These are phyloP conservation scores for Zoanthus gigantus DNA, from an alignment of 92 coral and sea anemone species.

Conservation along the genomic window DNA sequence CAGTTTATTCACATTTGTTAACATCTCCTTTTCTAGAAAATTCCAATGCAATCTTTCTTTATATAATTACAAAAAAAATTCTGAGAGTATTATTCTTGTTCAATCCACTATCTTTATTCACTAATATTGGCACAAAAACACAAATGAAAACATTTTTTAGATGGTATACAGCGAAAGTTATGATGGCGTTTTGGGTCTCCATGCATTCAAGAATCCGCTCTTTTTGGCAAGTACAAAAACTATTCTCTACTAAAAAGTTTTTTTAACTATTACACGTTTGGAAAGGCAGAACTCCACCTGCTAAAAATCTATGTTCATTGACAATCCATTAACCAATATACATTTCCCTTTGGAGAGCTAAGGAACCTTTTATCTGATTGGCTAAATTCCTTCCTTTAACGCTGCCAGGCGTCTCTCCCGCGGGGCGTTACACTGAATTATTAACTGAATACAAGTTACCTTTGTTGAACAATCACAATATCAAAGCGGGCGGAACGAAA, in stretches of 20 bases:
- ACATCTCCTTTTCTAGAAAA: too few relatives aligned
- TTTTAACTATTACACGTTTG: neutral
- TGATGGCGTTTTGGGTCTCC: neutral
- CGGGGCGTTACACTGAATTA: constrained; percentile 19
- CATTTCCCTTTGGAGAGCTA: constrained; percentile 5
- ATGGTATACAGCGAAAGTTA: neutral
- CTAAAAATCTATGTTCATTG: constrained; percentile 15
- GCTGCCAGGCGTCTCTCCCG: neutral
- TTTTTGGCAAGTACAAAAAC: neutral
- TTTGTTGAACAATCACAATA: neutral
- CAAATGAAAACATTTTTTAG: neutral
- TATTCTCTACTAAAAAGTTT: neutral
- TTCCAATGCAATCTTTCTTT: too few relatives aligned
- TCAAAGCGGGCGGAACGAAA: neutral
- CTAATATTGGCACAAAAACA: too few relatives aligned
- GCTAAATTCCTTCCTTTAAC: constrained; percentile 7
- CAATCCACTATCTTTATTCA: too few relatives aligned
- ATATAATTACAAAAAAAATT: too few relatives aligned
- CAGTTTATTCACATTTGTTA: too few relatives aligned
- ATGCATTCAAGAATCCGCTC: neutral
- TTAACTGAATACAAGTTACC: constrained; percentile 8
- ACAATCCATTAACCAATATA: constrained; percentile 28
- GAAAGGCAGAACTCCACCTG: constrained; percentile 7
- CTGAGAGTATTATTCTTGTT: too few relatives aligned
- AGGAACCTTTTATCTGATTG: constrained; percentile 12